phyloP scores from a whole-genome alignment of 2,113 vertebrate genomes.

The Danionella cerebrum region DNA sequence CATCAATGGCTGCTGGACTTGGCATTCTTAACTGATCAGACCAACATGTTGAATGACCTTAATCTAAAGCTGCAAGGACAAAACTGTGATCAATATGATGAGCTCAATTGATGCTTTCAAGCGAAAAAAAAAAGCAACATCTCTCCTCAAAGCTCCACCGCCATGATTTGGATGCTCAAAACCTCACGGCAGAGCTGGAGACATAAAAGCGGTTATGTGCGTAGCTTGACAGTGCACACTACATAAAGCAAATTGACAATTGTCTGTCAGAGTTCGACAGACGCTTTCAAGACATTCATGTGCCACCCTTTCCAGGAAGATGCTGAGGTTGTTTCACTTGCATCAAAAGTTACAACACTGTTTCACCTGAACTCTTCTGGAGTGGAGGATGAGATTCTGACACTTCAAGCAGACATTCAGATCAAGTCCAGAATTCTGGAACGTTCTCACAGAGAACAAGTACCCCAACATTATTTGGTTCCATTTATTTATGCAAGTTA shows the following conservation, averaged over 20 bases:
- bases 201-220: too few relatives aligned
- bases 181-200: not conserved
- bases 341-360: constrained; percentile 7
- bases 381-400: constrained; percentile 30
- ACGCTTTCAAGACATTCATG: not conserved
- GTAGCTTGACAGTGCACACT: constrained; percentile 11
- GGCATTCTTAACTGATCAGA: constrained; percentile 12
- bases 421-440: constrained; percentile 19
- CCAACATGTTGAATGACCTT: constrained; percentile 6
- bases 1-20: constrained; percentile 24
- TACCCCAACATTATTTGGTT: constrained; percentile 22
- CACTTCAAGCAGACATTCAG: constrained; percentile 29
- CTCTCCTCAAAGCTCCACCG: constrained; percentile 18
- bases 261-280: constrained; percentile 8
- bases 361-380: constrained; percentile 15
- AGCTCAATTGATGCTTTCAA: constrained; percentile 10
- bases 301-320: constrained; percentile 14
- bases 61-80: not conserved
- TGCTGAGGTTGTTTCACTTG: constrained; percentile 14
- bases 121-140: too few relatives aligned
- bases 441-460: not conserved
- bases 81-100: constrained; percentile 4
- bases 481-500: constrained; percentile 8
- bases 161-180: too few relatives aligned
- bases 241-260: constrained; percentile 12